Base-by-base conservation (phyloP, 2,113 vertebrate genomes). In the Phylloscopus whistleri region DNA sequence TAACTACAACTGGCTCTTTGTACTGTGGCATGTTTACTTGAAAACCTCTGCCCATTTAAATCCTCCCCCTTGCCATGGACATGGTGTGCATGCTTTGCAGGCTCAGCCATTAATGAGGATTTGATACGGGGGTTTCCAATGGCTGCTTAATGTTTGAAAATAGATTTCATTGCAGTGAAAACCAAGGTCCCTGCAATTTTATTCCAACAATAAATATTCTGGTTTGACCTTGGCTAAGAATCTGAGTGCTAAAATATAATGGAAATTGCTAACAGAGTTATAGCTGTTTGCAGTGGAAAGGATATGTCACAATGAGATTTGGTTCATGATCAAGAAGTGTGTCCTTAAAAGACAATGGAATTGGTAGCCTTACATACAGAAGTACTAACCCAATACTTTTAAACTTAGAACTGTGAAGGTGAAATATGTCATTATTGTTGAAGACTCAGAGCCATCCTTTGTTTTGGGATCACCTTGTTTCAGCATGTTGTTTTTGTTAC, bases 1-100 rank as follows among this genome's bases (percentile, higher is more conserved):
- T 94, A 92, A 94, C 79, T 94, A 2, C 70, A 78, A 89, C 85
- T 87, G 81, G 84, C 80, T 91, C 73, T 96, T 95, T 93, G 90
- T 92, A 62, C 82, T 88, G 64, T 78, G 56, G 55, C 44, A 33
- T 76, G 79, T 95, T 93, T 95, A 78, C 87, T 91, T 94, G 91
- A 55, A 92, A 95, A 89, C 78, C 48, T 78, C 68, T 49, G 48
- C 76, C 83, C 56, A 89, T 93, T 91, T 87, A 70, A 88, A 49
- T 75, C 74, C 62, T 76, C 73, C 62, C 74, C 67, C 30, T 81
- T 75, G 75, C 82, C 30, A 7, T 26, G 46, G 70, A 15, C 81
- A 26, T 33, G 30, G 19, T 48, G 31, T 82, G 56, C 27, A 46
- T 18, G 18, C 68, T 37, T 68, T 10, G 22, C 39, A 85, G 87